A percentile compares a stretch with the other conserved stretches of the same genome.
phyloP scores from a whole-genome alignment of 2,113 vertebrate species.

The Caranx ignobilis region DNA sequence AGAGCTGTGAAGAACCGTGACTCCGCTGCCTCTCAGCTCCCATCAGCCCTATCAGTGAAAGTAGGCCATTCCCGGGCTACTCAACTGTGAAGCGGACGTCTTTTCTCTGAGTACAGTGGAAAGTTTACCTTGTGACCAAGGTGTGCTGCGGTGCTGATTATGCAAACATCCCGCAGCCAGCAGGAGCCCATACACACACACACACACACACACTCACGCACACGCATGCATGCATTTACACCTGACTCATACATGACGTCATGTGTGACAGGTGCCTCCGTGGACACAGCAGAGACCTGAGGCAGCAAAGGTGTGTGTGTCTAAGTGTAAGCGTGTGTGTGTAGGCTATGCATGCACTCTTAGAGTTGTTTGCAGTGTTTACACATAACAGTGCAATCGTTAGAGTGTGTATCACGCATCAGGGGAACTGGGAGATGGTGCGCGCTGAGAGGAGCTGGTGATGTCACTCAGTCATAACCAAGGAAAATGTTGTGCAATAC shows the following conservation, averaged over 20 bases:
- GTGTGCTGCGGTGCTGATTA: slow-evolving; percentile 75
- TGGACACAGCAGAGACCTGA: slow-evolving; percentile 47
- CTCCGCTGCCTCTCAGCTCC: neutral
- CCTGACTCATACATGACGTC: slow-evolving; percentile 66
- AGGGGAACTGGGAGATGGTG: slow-evolving; percentile 47
- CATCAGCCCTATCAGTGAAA: slow-evolving; percentile 21
- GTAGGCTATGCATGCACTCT: slow-evolving; percentile 21
- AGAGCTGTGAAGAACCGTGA: too few relatives aligned
- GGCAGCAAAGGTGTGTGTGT: neutral
- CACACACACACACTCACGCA: slow-evolving; percentile 50
- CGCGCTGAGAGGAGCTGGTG: slow-evolving; percentile 59
- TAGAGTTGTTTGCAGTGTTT: slow-evolving; percentile 67
- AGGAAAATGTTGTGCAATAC: slow-evolving; percentile 74
- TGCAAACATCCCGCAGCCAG: slow-evolving; percentile 73
- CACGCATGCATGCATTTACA: slow-evolving; percentile 54
- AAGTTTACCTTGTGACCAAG: slow-evolving; percentile 77
- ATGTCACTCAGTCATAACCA: slow-evolving; percentile 76
- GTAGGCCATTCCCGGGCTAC: slow-evolving; percentile 55
- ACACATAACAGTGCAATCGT: slow-evolving; percentile 75
- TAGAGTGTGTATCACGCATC: slow-evolving; percentile 54
- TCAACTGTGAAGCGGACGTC: slow-evolving; percentile 54
- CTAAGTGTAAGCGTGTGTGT: slow-evolving; percentile 32
- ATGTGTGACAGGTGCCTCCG: slow-evolving; percentile 62
- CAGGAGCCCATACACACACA: slow-evolving; percentile 21
- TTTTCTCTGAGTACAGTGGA: slow-evolving; percentile 71